Evolutionary conservation across 2,113 vertebrate species (phyloP), one percentile per base, ranked within the genome.

Genomic region (Ancistrus triradiatus): DNA sequence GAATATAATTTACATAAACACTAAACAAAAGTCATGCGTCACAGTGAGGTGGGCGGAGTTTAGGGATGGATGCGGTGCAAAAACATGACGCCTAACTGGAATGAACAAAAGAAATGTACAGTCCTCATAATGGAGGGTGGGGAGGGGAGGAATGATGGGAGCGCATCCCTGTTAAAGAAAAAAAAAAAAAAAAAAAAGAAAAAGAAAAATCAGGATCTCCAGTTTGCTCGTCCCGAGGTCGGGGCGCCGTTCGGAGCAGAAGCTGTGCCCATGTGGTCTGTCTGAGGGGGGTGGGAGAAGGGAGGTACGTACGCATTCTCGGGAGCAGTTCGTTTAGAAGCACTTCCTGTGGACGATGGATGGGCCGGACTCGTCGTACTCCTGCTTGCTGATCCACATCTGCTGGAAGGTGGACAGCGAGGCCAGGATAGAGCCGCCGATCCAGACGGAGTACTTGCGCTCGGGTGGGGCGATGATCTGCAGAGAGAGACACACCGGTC

Each of bases 381-480:
- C 96, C 80, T 98, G 96, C 91, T 98, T 98, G 90, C 92, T 98
- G 90, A 98, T 98, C 94, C 96, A 98, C 95, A 98, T 98, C 89
- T 98, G 94, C 89, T 98, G 96, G 92, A 99, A 99, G 89, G 94
- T 98, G 81, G 96, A 99, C 73, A 99, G 90, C 46, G 95, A 99
- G 51, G 96, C 95, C 84, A 99, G 86, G 88, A 99, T 98, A 78
- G 94, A 98, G 77, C 95, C 95, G 2, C 96, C 95, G 0, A 98
- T 97, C 94, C 95, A 98, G 73, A 97, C 94, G 0, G 94, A 97
- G 87, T 97, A 98, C 69, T 98, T 98, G 75, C 95, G 92, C 90
- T 98, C 95, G 47, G 92, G 92, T 4, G 93, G 96, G 59, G 94
- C 95, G 18, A 98, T 99, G 75, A 99, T 99, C 96, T 99, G 77